A percentile compares a stretch with the other conserved stretches of the same genome.
phyloP scores from a whole-genome alignment of 2,888 invertebrate species.

The Pandemis corylana region DNA sequence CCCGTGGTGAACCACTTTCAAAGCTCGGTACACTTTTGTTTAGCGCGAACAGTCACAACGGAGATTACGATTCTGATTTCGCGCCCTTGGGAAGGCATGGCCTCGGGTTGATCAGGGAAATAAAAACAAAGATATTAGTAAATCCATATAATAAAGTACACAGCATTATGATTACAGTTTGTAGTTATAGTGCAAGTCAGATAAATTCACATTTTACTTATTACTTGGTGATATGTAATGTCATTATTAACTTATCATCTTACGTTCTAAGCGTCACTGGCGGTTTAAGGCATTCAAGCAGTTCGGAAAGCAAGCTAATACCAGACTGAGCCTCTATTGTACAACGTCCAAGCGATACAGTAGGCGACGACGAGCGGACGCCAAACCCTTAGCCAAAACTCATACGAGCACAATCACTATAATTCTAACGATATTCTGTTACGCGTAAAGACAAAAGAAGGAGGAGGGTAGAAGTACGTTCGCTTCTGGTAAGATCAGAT shows the following conservation, averaged over 20 bases:
- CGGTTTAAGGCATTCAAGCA: slow-evolving; percentile 49
- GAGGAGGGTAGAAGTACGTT: no score
- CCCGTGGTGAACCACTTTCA: no score
- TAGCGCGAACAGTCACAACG: no score
- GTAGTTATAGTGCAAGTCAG: slow-evolving; percentile 44
- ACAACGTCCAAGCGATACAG: not conserved
- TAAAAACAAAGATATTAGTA: slow-evolving; percentile 39
- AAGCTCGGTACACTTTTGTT: no score
- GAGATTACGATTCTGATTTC: no score
- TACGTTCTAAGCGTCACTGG: slow-evolving; percentile 51
- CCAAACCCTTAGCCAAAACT: not conserved
- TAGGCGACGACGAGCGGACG: not conserved
- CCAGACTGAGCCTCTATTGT: slow-evolving; percentile 5
- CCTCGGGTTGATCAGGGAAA: not conserved
- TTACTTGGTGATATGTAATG: slow-evolving; percentile 57
- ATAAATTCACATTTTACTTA: slow-evolving; percentile 49
- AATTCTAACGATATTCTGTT: not conserved
- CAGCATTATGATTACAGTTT: slow-evolving; percentile 47
- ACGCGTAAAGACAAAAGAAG: not conserved
- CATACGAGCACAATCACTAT: no score
- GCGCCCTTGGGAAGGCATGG: no score
- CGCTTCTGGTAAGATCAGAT: no score
- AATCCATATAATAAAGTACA: slow-evolving; percentile 48
- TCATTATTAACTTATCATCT: slow-evolving; percentile 54
- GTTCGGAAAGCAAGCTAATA: slow-evolving; percentile 38